Conservation (phyloP, 2,113 vertebrate species). For the Vicugna pacos region DNA sequence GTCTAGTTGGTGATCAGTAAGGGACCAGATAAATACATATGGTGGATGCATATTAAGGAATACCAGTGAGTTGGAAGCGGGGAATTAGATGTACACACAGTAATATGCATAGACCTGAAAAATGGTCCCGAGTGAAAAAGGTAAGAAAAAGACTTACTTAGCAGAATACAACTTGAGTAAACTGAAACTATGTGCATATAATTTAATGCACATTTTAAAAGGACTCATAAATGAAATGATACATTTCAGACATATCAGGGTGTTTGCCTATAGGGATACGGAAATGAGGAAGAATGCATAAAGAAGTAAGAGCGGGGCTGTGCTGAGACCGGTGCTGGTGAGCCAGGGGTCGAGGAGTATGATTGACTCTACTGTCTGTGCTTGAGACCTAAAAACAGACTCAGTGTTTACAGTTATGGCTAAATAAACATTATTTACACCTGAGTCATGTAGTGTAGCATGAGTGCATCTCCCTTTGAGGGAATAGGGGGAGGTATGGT, state of each 20-base stretch:
- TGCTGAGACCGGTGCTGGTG: neutral
- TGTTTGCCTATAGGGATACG: neutral
- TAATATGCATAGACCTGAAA: neutral
- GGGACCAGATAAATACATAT: neutral
- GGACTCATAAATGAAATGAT: neutral
- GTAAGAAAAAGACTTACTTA: neutral
- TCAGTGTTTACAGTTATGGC: constrained; percentile 11
- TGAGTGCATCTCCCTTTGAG: neutral
- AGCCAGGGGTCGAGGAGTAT: neutral
- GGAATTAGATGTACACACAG: neutral
- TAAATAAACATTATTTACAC: constrained; percentile 35
- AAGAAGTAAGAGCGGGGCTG: neutral
- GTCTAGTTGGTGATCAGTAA: neutral
- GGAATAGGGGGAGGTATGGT: neutral
- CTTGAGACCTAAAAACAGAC: neutral
- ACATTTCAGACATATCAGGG: neutral
- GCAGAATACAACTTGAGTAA: neutral
- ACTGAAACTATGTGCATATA: neutral
- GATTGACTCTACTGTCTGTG: neutral
- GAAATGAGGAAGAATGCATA: neutral
- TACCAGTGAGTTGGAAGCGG: neutral
- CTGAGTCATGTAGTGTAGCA: neutral
- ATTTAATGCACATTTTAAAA: neutral
- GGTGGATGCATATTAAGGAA: neutral
- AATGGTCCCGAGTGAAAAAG: neutral